A percentile compares a stretch with the other conserved stretches of the same genome.
Evolutionary conservation across 2,888 invertebrate species (phyloP).

Genomic region (Rhagonycha lutea): DNA sequence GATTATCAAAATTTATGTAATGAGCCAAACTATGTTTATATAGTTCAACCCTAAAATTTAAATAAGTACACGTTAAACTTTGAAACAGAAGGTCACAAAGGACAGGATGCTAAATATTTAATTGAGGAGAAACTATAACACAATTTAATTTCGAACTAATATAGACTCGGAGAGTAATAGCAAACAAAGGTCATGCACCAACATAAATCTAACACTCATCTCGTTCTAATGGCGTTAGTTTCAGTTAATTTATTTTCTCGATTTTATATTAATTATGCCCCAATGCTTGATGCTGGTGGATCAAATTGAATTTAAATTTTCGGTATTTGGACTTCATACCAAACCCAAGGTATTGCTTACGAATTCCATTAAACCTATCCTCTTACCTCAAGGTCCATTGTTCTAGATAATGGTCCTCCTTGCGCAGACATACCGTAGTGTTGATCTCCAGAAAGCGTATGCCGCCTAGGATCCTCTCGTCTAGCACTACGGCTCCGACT

Average conservation of each 20-base stretch:
- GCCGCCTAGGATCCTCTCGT: conserved; percentile 81
- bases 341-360: neutral
- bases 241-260: neutral
- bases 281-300: neutral
- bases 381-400: conserved; percentile 78
- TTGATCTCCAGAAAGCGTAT: conserved; percentile 74
- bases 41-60: neutral
- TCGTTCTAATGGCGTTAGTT: conserved; percentile 7
- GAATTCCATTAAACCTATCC: neutral
- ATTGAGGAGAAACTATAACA: conserved; percentile 16
- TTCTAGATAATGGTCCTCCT: conserved; percentile 63
- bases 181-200: conserved; percentile 16
- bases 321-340: too few relatives aligned
- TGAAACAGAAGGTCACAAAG: conserved; percentile 17
- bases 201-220: conserved; percentile 40
- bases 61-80: conserved; percentile 16
- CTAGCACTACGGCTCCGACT: conserved; percentile 59
- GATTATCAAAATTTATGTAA: neutral
- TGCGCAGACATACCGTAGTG: conserved; percentile 66
- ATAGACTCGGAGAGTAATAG: neutral
- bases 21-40: neutral
- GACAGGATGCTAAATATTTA: conserved; percentile 18
- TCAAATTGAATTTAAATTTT: neutral
- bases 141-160: conserved; percentile 24
- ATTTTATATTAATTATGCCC: neutral